A percentile compares a stretch with the other conserved stretches of the same genome.
Conservation (phyloP, 2,113 vertebrate genomes). For the Myotis yumanensis region DNA sequence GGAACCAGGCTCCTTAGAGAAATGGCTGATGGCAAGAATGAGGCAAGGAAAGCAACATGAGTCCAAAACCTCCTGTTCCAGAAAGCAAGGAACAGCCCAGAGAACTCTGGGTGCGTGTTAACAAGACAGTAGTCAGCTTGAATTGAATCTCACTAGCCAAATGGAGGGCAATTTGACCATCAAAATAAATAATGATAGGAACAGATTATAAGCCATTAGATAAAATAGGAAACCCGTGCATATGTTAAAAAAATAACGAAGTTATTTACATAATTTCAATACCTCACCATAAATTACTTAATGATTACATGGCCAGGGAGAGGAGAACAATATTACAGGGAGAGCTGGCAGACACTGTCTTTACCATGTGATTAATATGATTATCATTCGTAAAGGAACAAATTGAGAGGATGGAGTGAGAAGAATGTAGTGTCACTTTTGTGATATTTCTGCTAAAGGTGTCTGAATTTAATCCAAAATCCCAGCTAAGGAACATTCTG, state of each 20-base stretch:
- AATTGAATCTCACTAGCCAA: neutral
- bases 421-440: neutral
- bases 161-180: neutral
- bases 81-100: neutral
- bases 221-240: neutral
- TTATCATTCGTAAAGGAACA: neutral
- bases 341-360: neutral
- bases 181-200: neutral
- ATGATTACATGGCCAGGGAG: neutral
- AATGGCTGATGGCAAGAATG: neutral
- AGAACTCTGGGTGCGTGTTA: neutral
- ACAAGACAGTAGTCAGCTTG: neutral
- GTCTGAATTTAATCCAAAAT: neutral
- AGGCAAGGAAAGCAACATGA: neutral
- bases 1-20: neutral
- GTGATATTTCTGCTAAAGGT: constrained; percentile 30
- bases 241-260: neutral
- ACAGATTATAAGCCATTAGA: neutral
- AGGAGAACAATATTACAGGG: neutral
- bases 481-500: neutral
- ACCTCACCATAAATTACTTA: neutral
- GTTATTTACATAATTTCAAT: constrained; percentile 1
- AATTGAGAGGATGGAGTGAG: neutral
- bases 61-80: neutral
- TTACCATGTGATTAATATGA: neutral